A percentile compares a stretch with the other conserved stretches of the same genome.
Conservation (phyloP, 2,113 vertebrate species). For the Chaenogobius annularis region DNA sequence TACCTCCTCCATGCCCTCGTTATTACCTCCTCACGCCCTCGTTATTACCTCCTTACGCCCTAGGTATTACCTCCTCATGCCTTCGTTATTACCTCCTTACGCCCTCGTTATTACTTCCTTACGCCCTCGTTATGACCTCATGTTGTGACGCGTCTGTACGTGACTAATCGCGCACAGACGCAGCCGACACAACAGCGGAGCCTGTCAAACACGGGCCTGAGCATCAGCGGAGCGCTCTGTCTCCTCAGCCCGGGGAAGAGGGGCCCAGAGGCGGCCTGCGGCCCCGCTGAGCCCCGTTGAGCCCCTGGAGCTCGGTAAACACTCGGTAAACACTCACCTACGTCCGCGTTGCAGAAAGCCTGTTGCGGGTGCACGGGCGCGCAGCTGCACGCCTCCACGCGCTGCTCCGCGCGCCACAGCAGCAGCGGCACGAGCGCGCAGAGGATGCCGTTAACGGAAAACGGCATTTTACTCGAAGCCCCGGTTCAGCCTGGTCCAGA, state of each 20-base stretch:
- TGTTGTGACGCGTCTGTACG: not conserved
- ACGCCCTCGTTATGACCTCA: not conserved
- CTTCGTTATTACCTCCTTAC: not conserved
- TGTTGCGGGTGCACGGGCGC: slow-evolving; percentile 94
- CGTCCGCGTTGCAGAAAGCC: slow-evolving; percentile 94
- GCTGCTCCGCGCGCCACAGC: slow-evolving; percentile 78
- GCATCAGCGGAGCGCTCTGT: slow-evolving; percentile 27
- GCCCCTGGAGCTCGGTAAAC: slow-evolving; percentile 24
- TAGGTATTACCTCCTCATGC: no score
- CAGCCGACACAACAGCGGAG: slow-evolving; percentile 1
- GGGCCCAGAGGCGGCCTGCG: slow-evolving; percentile 17
- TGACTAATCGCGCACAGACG: not conserved
- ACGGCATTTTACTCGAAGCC: slow-evolving; percentile 70
- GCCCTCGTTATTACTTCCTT: no score
- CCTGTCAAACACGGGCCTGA: not conserved
- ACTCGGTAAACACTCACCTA: slow-evolving; percentile 82
- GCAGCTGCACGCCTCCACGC: slow-evolving; percentile 90
- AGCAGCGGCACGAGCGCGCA: slow-evolving; percentile 83
- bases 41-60: no score
- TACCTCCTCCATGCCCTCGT: no score
- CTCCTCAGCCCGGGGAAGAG: not conserved
- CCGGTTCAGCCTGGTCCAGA: slow-evolving; percentile 16
- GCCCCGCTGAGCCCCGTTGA: not conserved
- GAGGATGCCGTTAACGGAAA: slow-evolving; percentile 72
- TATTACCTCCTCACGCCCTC: no score